A percentile compares a stretch with the other conserved stretches of the same genome.
Evolutionary conservation across 2,888 invertebrate species (phyloP).

Genomic region (Ganaspis brasiliensis): DNA sequence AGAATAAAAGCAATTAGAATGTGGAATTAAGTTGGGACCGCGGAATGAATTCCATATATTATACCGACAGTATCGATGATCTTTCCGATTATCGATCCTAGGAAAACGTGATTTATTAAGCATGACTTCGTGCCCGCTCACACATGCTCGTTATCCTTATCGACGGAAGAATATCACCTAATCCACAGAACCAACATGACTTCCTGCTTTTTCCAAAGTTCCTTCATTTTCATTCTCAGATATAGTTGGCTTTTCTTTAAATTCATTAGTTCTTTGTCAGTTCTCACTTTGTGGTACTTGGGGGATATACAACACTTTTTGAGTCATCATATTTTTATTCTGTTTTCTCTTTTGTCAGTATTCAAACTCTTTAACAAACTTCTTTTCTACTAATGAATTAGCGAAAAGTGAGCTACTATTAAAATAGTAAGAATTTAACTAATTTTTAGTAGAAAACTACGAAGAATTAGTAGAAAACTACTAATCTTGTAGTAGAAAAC

Average conservation of each 20-base stretch:
- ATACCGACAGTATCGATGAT: conserved; percentile 63
- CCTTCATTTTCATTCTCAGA: background rate
- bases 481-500: too few species aligned
- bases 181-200: conserved; percentile 56
- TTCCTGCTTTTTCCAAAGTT: conserved; percentile 52
- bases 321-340: too few species aligned
- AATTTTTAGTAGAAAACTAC: too few species aligned
- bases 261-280: too few species aligned
- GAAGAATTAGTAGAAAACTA: too few species aligned
- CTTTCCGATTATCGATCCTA: conserved; percentile 69
- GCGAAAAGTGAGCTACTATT: too few species aligned
- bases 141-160: conserved; percentile 72
- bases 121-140: conserved; percentile 65
- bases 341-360: too few species aligned
- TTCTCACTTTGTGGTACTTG: too few species aligned
- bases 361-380: too few species aligned
- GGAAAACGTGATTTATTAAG: conserved; percentile 76
- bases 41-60: conserved; percentile 35
- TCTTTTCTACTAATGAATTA: too few species aligned
- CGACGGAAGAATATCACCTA: conserved; percentile 70
- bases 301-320: too few species aligned
- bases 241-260: background rate
- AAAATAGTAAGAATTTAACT: too few species aligned
- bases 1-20: conserved; percentile 40
- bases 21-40: conserved; percentile 37